A percentile compares a stretch with the other conserved stretches of the same genome.
phyloP scores from a whole-genome alignment of 2,888 invertebrate genomes.

The Drosophila imparisetae region DNA sequence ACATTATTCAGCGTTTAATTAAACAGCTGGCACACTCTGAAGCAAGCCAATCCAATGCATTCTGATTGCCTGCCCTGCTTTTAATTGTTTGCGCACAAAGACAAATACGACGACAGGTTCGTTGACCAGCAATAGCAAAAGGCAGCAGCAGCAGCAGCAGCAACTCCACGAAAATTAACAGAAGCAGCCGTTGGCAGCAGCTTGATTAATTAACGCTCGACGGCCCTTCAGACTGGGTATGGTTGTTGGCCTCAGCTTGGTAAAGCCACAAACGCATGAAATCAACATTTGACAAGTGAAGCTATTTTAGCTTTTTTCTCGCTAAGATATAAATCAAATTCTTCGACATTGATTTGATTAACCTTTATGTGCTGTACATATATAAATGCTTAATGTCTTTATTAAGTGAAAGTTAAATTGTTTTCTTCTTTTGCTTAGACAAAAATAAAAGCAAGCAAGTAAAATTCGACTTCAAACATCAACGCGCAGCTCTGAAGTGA shows the following conservation, averaged over 20 bases:
- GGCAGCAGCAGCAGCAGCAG: background rate
- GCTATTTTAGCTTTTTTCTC: constrained; percentile 23
- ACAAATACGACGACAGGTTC: constrained; percentile 57
- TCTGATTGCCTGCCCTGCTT: constrained; percentile 33
- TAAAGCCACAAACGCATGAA: constrained; percentile 45
- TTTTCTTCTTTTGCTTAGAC: background rate
- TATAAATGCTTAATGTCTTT: background rate
- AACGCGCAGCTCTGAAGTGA: background rate
- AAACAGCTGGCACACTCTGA: constrained; percentile 45
- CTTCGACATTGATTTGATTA: background rate
- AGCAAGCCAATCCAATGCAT: constrained; percentile 42
- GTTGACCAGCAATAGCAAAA: constrained; percentile 57
- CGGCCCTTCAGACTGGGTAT: constrained; percentile 49
- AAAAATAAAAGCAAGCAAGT: background rate
- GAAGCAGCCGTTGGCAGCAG: constrained; percentile 42
- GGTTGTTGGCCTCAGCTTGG: constrained; percentile 26
- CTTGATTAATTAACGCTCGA: constrained; percentile 74
- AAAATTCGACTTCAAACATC: background rate
- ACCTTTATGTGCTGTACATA: too few species aligned
- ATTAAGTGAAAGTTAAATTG: background rate
- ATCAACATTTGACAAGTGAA: constrained; percentile 17
- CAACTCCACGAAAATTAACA: constrained; percentile 21
- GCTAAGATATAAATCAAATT: background rate
- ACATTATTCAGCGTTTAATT: constrained; percentile 70
- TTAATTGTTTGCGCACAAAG: constrained; percentile 62